Percentiles rank a stretch among this genome's conserved stretches.
Evolutionary conservation across 2,113 vertebrate genomes (phyloP).

Genomic region (Hypocryptadius cinnamomeus): DNA sequence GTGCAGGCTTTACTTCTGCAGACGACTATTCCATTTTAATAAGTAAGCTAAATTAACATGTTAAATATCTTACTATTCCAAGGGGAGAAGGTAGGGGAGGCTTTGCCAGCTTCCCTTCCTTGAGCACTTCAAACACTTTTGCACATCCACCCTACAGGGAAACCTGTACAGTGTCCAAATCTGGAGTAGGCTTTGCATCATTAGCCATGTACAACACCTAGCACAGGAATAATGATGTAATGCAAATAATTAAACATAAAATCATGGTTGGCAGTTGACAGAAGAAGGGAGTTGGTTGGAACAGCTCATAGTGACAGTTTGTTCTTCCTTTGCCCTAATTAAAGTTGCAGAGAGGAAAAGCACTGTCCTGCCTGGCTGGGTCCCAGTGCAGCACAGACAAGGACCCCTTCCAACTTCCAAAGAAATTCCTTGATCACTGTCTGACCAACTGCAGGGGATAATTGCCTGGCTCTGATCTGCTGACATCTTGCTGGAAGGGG

Average conservation of each 20-base stretch:
- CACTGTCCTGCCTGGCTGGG: not conserved
- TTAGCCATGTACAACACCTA: not conserved
- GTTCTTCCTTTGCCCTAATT: not conserved
- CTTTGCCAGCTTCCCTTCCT: not conserved
- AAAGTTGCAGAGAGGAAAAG: not conserved
- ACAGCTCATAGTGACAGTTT: constrained; percentile 22
- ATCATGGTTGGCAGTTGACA: constrained; percentile 5
- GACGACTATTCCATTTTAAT: not conserved
- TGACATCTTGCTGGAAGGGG: not conserved
- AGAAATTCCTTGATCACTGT: not conserved
- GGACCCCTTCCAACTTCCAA: not conserved
- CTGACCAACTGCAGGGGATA: not conserved
- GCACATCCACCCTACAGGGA: not conserved
- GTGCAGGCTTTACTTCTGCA: not conserved
- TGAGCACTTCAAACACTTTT: not conserved
- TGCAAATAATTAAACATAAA: constrained; percentile 39
- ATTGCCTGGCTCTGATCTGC: not conserved
- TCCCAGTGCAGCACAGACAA: not conserved
- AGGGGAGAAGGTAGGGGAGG: not conserved
- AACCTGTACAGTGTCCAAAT: not conserved
- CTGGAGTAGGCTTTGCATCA: not conserved
- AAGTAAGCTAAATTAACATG: not conserved
- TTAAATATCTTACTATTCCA: not conserved
- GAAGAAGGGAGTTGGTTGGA: constrained; percentile 33
- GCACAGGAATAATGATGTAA: not conserved